Evolutionary conservation across 1,140 invertebrate species (phyloP), one percentile per base, ranked within the genome.

Genomic region (Bicyclus anynana): DNA sequence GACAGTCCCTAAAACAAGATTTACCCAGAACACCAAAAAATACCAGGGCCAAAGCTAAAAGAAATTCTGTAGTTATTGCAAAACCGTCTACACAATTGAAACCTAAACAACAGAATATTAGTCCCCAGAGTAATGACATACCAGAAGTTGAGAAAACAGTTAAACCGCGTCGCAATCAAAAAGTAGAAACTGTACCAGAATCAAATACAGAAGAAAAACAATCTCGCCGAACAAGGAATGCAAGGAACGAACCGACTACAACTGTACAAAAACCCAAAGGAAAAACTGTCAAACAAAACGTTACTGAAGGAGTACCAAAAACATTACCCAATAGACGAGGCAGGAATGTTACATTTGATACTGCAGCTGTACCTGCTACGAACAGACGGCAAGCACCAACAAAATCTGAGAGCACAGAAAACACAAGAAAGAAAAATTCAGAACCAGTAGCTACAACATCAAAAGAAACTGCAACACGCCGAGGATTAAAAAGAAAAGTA

Each of bases 31-130:
- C 49, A n/a, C 55, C 54, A 7, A 66, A 53, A 49, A 59, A 49
- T 10, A 59, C 59, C 4, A 59, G 53, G 38, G 20, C 50, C 10
- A 64, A 60, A 53, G 27, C 33, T 33, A 33, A 10, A 12, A 33
- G n/a, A 1, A 17, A 18, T 10, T 54, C 16, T 27, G 48, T 63
- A n/a, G 35, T 35, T 37, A 29, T 60, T 17, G 51, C 35, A 2
- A 65, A 66, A 47, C 54, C 60, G 16, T 65, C 69, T 6, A 54
- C 62, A 5, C 26, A 33, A n/a, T 12, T 12, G 3, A 33, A 33
- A n/a, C 29, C 1, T 33, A 12, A 33, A 7, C 29, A 33, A 12
- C n/a, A 33, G 29, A 12, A 33, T 12, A 4, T 1, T 33, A 12
- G n/a, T 10, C n/a, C 9, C 7, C n/a, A n/a, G n/a, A n/a, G n/a